Percentiles rank a stretch among this genome's conserved stretches.
Evolutionary conservation across 1,140 invertebrate species (phyloP).

Genomic region (Procambarus virginalis): DNA sequence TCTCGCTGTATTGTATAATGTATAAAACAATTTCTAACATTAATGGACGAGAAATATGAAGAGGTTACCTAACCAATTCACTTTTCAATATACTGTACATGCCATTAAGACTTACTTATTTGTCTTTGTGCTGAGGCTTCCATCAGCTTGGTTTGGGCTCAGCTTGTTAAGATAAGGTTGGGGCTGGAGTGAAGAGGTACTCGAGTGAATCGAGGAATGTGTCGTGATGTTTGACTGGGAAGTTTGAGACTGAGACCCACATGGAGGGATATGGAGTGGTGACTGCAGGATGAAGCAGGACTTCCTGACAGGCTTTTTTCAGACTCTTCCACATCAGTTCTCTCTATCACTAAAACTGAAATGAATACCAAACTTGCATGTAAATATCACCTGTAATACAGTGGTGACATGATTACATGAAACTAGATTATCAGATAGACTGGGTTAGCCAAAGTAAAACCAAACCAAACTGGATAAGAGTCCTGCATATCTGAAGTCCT

Average conservation of each 20-base stretch:
- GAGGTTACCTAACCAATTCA: background rate
- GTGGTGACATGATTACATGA: too few relatives aligned
- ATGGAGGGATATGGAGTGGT: conserved; percentile 40
- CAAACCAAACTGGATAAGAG: too few relatives aligned
- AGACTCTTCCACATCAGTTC: background rate
- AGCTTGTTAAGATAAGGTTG: background rate
- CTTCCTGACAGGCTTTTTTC: background rate
- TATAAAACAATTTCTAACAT: too few relatives aligned
- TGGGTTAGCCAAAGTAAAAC: too few relatives aligned
- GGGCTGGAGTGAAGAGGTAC: background rate
- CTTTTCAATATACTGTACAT: background rate
- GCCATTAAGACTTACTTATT: background rate
- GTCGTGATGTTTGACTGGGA: background rate
- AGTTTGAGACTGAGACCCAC: background rate
- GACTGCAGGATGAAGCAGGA: conserved; percentile 13
- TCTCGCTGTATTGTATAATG: too few relatives aligned
- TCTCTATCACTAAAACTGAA: conserved; percentile 38
- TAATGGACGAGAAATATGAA: too few relatives aligned
- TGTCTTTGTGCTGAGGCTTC: background rate
- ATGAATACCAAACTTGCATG: background rate
- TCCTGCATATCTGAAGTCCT: too few relatives aligned
- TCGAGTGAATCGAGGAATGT: background rate
- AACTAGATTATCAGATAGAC: too few relatives aligned
- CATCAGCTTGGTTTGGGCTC: background rate
- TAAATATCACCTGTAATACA: too few relatives aligned